Evolutionary conservation across 2,888 invertebrate genomes (phyloP), one percentile per base, ranked within the genome.

Genomic region (Leptopilina myrica): DNA sequence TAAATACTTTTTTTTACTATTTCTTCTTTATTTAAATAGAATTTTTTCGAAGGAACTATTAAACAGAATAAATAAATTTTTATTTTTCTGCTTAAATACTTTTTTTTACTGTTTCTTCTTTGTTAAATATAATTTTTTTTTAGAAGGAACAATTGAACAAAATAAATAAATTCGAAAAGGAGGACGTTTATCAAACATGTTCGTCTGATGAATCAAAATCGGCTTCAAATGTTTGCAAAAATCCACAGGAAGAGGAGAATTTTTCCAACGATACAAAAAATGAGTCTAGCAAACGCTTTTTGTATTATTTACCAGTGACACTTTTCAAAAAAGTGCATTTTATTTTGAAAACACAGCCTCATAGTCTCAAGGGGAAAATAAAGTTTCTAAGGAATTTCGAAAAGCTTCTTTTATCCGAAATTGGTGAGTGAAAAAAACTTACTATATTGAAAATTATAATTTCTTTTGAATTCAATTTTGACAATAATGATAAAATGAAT

Each of bases 321-420:
- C 84, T 91, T 76, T 83, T 92, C n/a, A 88, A 86, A 78, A 87
- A 80, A 66, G 91, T 91, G 53, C 91, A 92, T 79, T 83, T 81
- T 40, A 91, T 84, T 76, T 82, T 92, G 53, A 87, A 88, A 83
- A 86, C 88, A 3, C 90, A 90, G n/a, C 87, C 89, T 0, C 62
- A 82, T 5, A 88, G 87, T 12, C 76, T 86, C 0, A 83, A 87
- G 66, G 93, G 93, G 76, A 95, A 95, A 90, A 90, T 95, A 12
- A 89, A 91, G 66, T 94, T 95, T 87, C 92, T 95, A 78, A 93
- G 93, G 83, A 90, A 92, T 20, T 92, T 95, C 78, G 93, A 94
- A 82, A 93, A 94, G 82, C 92, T 93, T 78, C 92, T 96, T 33
- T 91, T 96, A 82, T 89, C 90, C 40, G 94, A 94, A 87, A 95